Base-by-base conservation (phyloP, 2,113 vertebrate species). In the Thamnophis sirtalis region DNA sequence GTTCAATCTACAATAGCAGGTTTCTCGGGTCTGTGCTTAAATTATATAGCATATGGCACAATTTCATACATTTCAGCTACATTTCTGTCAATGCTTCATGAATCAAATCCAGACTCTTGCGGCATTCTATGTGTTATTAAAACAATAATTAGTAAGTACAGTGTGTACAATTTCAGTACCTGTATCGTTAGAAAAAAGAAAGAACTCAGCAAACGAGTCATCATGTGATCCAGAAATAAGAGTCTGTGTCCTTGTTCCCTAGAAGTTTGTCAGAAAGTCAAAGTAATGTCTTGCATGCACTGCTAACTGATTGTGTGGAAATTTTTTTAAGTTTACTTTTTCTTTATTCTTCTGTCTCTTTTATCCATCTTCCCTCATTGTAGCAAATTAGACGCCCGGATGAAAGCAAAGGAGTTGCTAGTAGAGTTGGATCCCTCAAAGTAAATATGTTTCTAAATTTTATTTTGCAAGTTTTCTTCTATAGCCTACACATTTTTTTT, bases 351-450 rank as follows among this genome's bases (percentile, higher is more conserved):
- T 97, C 97, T 98, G 97, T 98, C 97, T 98, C 97, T 98, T 98
- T 97, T 97, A 97, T 96, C 96, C 97, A 97, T 97, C 97, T 98
- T 97, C 97, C 97, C 94, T 95, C 97, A 98, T 97, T 98, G 97
- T 98, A 98, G 98, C 98, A 98, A 98, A 98, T 98, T 98, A 98
- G 98, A 98, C 98, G 97, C 95, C 98, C 98, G 98, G 98, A 98
- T 97, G 98, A 98, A 97, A 98, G 96, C 97, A 98, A 98, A 98
- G 98, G 97, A 97, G 98, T 98, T 98, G 96, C 98, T 98, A 98
- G 97, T 98, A 98, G 97, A 98, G 97, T 98, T 98, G 98, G 98
- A 98, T 98, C 98, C 97, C 97, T 98, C 97, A 98, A 98, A 98
- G 98, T 98, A 98, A 98, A 98, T 98, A 98, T 98, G 97, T 98